Base-by-base conservation (phyloP, 2,113 vertebrate species). In the Aegotheles bennettii region DNA sequence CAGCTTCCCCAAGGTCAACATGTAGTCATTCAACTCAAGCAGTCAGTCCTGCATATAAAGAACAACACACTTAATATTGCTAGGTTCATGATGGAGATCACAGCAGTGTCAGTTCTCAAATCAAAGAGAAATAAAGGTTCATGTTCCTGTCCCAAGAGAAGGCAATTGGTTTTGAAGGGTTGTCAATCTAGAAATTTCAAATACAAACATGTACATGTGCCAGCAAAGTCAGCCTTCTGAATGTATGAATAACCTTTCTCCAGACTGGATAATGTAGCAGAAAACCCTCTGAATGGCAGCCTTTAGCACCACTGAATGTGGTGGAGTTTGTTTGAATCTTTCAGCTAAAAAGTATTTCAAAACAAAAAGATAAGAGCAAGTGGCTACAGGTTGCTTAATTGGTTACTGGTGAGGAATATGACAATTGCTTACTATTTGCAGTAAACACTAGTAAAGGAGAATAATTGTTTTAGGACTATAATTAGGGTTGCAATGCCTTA, bases 71-170 rank as follows among this genome's bases (percentile, higher is more conserved):
- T 84, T 59, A 89, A 71, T 82, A 78, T 78, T 84, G 69, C 57
- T 50, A 48, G 81, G 40, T 53, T 95, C 28, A 16, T 71, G 54
- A 81, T 78, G 61, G 74, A 82, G 63, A 94, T 75, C 74, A 63
- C 65, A 84, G 77, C 18, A 17, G 77, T 67, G 84, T 85, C 88
- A 92, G 63, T 59, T 96, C 90, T 90, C 67, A 85, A 56, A 79
- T 83, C 87, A 80, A 77, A 87, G 78, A 69, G 76, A 93, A 97
- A 88, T 70, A 79, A 74, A 94, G 26, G 61, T 79, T 95, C 17
- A 1, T 70, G 75, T 90, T 93, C 48, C 64, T 73, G 63, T 94
- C 83, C 76, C 77, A 77, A 47, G 71, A 83, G 84, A 83, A 85
- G 68, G 84, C 59, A 93, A 67, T 43, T 74, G 78, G 63, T 82